Evolutionary conservation across 2,888 invertebrate genomes (phyloP).

Genomic region (Keiferia lycopersicella): DNA sequence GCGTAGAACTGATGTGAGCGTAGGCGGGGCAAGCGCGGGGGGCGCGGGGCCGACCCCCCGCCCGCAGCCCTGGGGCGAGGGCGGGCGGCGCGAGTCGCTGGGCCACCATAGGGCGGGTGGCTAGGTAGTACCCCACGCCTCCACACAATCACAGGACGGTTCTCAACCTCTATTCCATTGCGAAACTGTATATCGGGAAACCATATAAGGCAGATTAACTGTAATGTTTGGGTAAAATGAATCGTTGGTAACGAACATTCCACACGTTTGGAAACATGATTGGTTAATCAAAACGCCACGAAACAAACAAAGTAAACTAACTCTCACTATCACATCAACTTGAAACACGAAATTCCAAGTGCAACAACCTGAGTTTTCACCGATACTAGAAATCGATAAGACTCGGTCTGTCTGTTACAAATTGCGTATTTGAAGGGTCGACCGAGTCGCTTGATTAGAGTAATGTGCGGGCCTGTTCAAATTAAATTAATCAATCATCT

Average conservation of each 20-base stretch:
- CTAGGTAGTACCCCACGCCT: conserved; percentile 49
- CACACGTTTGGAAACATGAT: background rate
- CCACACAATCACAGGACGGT: conserved; percentile 70
- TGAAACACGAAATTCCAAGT: background rate
- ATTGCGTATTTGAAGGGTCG: conserved; percentile 1
- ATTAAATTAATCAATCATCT: conserved; percentile 12
- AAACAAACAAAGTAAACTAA: background rate
- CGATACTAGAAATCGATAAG: background rate
- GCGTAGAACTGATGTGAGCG: conserved; percentile 62
- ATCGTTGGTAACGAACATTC: conserved; percentile 1
- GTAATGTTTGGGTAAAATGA: conserved; percentile 16
- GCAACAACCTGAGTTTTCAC: background rate
- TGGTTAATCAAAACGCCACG: conserved; percentile 14
- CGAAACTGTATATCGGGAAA: conserved; percentile 45
- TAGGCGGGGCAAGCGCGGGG: conserved; percentile 56
- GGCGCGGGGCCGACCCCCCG: conserved; percentile 36
- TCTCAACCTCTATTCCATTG: conserved; percentile 61
- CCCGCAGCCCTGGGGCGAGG: conserved; percentile 21
- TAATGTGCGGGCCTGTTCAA: background rate
- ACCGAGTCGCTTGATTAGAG: background rate
- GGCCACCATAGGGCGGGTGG: conserved; percentile 58
- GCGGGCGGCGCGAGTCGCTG: conserved; percentile 52
- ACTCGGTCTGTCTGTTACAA: background rate
- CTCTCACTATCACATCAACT: background rate
- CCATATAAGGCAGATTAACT: conserved; percentile 29